Evolutionary conservation across 1,140 invertebrate species (phyloP).

Genomic region (Drosophila biarmipes): DNA sequence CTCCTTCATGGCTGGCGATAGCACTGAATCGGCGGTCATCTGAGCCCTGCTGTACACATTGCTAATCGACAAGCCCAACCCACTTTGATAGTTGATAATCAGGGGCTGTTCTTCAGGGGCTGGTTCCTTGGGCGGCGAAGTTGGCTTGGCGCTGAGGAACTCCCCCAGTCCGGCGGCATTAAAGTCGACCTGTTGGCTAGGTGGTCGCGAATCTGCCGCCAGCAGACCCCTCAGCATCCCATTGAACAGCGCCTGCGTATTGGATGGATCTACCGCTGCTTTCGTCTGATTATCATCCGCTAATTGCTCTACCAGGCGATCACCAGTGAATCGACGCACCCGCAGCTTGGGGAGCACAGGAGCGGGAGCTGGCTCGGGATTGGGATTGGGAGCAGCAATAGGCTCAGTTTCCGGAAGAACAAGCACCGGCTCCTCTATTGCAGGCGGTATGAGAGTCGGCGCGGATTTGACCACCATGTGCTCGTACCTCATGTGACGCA

Average conservation of each 20-base stretch:
- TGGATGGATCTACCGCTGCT: background rate
- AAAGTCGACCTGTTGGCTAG: constrained; percentile 28
- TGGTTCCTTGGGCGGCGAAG: background rate
- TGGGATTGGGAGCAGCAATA: background rate
- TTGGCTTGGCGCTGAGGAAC: constrained; percentile 26
- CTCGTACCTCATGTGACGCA: constrained; percentile 38
- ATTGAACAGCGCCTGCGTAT: background rate
- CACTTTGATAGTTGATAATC: constrained; percentile 52
- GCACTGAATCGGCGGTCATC: background rate
- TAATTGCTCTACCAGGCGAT: constrained; percentile 30
- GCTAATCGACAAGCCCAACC: constrained; percentile 47
- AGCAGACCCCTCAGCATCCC: constrained; percentile 34
- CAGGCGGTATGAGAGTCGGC: background rate
- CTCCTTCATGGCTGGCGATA: background rate
- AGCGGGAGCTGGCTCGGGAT: background rate
- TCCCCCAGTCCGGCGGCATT: constrained; percentile 37
- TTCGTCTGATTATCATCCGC: background rate
- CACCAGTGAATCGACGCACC: constrained; percentile 67
- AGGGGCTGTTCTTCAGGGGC: background rate
- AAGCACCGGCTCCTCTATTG: background rate
- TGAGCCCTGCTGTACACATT: constrained; percentile 44
- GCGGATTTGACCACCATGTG: constrained; percentile 20
- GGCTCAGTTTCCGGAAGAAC: no score
- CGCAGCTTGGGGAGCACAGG: constrained; percentile 30
- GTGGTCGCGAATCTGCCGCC: constrained; percentile 28